Evolutionary conservation across 2,113 vertebrate species (phyloP).

Genomic region (Bufo bufo): DNA sequence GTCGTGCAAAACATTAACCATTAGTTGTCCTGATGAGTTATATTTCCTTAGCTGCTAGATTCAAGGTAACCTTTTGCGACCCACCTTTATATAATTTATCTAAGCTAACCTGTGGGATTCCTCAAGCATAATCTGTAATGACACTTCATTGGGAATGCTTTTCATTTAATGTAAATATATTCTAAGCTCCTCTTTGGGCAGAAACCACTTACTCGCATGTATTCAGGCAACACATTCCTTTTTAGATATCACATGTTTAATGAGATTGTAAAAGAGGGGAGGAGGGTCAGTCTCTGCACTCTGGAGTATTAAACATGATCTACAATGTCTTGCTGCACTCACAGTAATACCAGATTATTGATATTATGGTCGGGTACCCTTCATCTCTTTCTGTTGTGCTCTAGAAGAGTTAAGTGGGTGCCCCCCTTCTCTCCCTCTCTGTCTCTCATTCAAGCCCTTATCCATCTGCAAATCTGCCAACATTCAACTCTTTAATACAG

Average conservation of each 20-base stretch:
- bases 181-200: not conserved
- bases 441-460: conserved; percentile 60
- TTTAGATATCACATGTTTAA: conserved; percentile 45
- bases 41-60: not conserved
- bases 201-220: not conserved
- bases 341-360: conserved; percentile 61
- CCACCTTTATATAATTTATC: not conserved
- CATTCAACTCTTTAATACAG: conserved; percentile 61
- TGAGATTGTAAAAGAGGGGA: conserved; percentile 9
- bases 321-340: conserved; percentile 18
- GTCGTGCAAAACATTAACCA: not conserved
- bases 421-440: conserved; percentile 57
- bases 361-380: conserved; percentile 65
- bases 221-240: conserved; percentile 43
- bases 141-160: conserved; percentile 8
- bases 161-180: conserved; percentile 35
- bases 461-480: conserved; percentile 59
- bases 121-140: conserved; percentile 21
- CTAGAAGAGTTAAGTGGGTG: conserved; percentile 67
- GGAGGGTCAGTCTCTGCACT: conserved; percentile 26
- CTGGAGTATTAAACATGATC: conserved; percentile 47
- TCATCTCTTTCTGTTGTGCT: conserved; percentile 53
- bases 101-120: not conserved
- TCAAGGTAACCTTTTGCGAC: not conserved
- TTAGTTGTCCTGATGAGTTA: not conserved